Conservation (phyloP, 2,113 vertebrate genomes). For the Plectropomus leopardus region DNA sequence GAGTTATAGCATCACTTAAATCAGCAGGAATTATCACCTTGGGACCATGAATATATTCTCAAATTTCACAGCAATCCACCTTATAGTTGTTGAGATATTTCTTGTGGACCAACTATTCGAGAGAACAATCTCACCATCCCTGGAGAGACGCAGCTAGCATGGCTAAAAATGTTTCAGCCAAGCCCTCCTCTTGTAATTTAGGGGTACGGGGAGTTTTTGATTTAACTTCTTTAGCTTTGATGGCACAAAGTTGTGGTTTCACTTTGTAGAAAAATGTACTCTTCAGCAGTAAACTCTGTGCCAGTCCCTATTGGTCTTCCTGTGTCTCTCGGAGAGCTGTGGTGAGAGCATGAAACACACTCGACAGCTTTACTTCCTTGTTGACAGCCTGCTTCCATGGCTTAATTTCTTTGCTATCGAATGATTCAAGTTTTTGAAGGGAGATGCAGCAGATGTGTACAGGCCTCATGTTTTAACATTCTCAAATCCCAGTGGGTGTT, state of each 20-base stretch:
- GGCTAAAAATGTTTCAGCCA: background rate
- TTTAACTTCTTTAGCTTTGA: conserved; percentile 8
- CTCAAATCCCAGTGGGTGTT: conserved; percentile 39
- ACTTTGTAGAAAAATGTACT: conserved; percentile 7
- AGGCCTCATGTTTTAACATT: conserved; percentile 42
- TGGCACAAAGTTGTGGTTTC: conserved; percentile 11
- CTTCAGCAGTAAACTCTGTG: conserved; percentile 29
- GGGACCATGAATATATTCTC: background rate
- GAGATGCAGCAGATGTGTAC: conserved; percentile 61
- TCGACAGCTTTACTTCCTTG: conserved; percentile 22
- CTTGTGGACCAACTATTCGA: background rate
- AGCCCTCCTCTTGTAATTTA: background rate
- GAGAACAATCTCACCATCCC: background rate
- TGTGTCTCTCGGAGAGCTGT: conserved; percentile 9
- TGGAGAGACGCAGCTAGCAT: background rate
- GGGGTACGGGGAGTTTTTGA: background rate
- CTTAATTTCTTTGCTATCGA: conserved; percentile 34
- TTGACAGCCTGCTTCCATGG: conserved; percentile 37
- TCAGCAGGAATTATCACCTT: background rate
- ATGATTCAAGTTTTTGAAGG: conserved; percentile 27
- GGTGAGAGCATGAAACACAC: conserved; percentile 12
- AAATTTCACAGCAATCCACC: background rate
- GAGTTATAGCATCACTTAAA: background rate
- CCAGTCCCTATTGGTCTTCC: conserved; percentile 12
- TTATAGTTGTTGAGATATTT: background rate